Base-by-base conservation (phyloP, 2,113 vertebrate genomes). In the Onychostoma macrolepis region DNA sequence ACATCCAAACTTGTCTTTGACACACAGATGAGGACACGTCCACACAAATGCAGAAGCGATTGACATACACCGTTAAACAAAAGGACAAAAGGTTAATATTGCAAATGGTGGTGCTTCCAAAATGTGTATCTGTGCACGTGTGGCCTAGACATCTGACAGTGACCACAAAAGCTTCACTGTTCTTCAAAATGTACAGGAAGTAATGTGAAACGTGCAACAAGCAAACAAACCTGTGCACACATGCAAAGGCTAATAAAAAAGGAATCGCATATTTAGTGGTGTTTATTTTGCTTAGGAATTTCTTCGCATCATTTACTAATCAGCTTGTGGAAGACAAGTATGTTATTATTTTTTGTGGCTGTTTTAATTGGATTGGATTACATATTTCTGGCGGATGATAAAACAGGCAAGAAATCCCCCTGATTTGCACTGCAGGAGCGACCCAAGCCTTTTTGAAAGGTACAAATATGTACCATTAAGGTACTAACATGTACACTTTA, bases 21-120 rank as follows among this genome's bases (percentile, higher is more conserved):
- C 11, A 26, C 15, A 4, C 36, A 36, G n/a, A 69, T 76, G 36
- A 41, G 78, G 41, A 45, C 43, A 82, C 21, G 84, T 78, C 41
- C 85, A 75, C 38, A 36, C 41, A 58, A 85, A 78, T 72, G 56
- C 71, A 88, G 65, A 87, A 36, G 71, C 17, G 79, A 50, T 5
- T 2, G 0, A 80, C 80, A n/a, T 24, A 86, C 4, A 69, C 63
- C 4, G 7, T 28, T 81, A 74, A 77, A 21, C 30, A 28, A 77
- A 58, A 28, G 75, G 75, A 53, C 26, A 41, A n/a, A 72, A 74
- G 21, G 26, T 38, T 10, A 43, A 63, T 26, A 43, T 19, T 45
- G 15, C 15, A 81, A 81, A 65, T 65, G 2, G 1, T 10, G n/a
- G 38, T 30, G 2, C 28, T 80, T 58, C 36, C 38, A 28, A 11